phyloP scores from a whole-genome alignment of 1,140 invertebrate species.

The Aphidius gifuensis region DNA sequence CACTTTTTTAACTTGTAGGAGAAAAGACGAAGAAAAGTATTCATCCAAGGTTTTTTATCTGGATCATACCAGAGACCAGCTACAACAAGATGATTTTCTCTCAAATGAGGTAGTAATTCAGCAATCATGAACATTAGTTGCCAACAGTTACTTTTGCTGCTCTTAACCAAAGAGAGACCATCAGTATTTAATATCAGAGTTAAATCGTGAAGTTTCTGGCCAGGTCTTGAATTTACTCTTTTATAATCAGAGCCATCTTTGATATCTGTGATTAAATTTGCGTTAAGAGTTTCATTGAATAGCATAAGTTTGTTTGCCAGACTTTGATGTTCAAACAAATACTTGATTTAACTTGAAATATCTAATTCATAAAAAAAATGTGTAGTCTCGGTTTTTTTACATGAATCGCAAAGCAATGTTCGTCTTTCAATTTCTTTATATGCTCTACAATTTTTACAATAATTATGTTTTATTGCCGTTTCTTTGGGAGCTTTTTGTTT shows the following conservation, averaged over 20 bases:
- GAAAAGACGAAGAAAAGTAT: conserved; percentile 24
- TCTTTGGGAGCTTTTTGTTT: conserved; percentile 11
- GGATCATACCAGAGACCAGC: conserved; percentile 24
- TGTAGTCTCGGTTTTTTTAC: conserved; percentile 5
- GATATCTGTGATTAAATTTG: conserved; percentile 23
- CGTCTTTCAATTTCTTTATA: conserved; percentile 8
- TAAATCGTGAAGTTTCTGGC: conserved; percentile 19
- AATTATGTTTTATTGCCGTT: conserved; percentile 26
- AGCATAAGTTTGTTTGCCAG: conserved; percentile 23
- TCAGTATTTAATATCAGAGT: too few species aligned
- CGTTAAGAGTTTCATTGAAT: background rate
- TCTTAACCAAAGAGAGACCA: conserved; percentile 25
- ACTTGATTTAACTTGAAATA: conserved; percentile 22
- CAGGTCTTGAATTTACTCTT: conserved; percentile 21
- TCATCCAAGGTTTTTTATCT: conserved; percentile 23
- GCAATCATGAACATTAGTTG: conserved; percentile 24
- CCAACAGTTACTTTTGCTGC: conserved; percentile 24
- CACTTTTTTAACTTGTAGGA: conserved; percentile 16
- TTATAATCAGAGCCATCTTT: conserved; percentile 28
- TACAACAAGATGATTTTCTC: conserved; percentile 17
- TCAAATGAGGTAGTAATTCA: conserved; percentile 24
- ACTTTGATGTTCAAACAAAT: conserved; percentile 24
- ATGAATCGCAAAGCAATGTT: conserved; percentile 9
- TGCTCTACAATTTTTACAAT: conserved; percentile 24
- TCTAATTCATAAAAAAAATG: conserved; percentile 25